Conservation (phyloP, 2,113 vertebrate genomes). For the Chaenocephalus aceratus region DNA sequence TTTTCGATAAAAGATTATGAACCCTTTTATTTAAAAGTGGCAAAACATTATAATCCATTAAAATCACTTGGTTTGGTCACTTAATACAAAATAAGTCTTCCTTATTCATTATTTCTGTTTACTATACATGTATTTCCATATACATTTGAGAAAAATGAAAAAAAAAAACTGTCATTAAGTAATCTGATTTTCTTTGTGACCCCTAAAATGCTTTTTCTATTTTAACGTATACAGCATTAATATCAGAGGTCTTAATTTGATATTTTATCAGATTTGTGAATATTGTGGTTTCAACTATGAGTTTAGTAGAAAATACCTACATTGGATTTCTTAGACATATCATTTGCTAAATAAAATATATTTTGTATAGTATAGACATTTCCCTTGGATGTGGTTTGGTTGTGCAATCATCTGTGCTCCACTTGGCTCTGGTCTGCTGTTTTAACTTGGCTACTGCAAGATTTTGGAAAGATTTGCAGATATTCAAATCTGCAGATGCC, state of each 20-base stretch:
- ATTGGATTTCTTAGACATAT: background rate
- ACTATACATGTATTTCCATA: too few relatives aligned
- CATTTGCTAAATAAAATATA: background rate
- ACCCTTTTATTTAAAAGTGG: too few relatives aligned
- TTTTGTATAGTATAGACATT: slow-evolving; percentile 19
- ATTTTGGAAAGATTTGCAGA: slow-evolving; percentile 50
- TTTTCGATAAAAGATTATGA: too few relatives aligned
- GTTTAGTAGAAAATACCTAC: background rate
- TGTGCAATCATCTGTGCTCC: slow-evolving; percentile 56
- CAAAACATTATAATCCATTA: too few relatives aligned
- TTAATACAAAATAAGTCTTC: too few relatives aligned
- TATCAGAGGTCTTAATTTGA: background rate
- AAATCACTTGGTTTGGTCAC: too few relatives aligned
- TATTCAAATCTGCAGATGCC: slow-evolving; percentile 65
- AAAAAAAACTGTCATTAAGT: background rate
- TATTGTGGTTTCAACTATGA: slow-evolving; percentile 5
- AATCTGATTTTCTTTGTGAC: background rate
- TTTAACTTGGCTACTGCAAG: slow-evolving; percentile 49
- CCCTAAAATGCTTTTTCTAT: background rate
- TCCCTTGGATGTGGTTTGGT: slow-evolving; percentile 41
- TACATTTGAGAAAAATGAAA: background rate
- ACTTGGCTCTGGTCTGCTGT: slow-evolving; percentile 43
- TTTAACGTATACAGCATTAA: background rate
- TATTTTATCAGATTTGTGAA: background rate
- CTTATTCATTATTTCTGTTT: too few relatives aligned